Conservation (phyloP, 2,888 invertebrate species). For the Drosophila fungiperda region DNA sequence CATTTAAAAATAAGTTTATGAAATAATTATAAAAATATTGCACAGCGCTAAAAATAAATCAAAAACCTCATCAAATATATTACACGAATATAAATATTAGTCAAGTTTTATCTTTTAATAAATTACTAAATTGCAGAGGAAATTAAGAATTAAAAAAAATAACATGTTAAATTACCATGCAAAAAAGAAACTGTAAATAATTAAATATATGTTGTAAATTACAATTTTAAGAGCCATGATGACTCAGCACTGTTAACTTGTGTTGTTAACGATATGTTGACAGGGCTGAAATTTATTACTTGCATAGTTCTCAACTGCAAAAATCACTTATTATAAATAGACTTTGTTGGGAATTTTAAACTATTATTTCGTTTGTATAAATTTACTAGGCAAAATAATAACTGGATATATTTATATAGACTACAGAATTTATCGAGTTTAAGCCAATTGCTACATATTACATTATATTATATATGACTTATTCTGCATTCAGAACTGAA, state of each 20-base stretch:
- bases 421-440: neutral
- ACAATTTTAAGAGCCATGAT: neutral
- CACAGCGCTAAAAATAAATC: neutral
- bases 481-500: conserved; percentile 13
- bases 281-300: neutral
- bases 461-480: conserved; percentile 2
- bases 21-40: neutral
- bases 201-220: neutral
- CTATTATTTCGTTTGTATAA: neutral
- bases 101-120: neutral
- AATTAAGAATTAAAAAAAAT: neutral
- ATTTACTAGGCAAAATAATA: neutral
- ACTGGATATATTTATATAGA: neutral
- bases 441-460: conserved; percentile 8
- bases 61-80: neutral
- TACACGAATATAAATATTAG: neutral
- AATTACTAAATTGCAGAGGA: neutral
- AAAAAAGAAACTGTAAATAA: neutral
- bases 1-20: neutral
- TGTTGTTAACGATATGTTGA: neutral
- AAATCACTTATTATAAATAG: neutral
- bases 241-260: neutral
- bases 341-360: neutral
- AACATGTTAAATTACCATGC: neutral
- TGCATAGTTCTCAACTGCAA: neutral